Evolutionary conservation across 2,113 vertebrate genomes (phyloP), one percentile per base, ranked within the genome.

Genomic region (Sakesphorus luctuosus): DNA sequence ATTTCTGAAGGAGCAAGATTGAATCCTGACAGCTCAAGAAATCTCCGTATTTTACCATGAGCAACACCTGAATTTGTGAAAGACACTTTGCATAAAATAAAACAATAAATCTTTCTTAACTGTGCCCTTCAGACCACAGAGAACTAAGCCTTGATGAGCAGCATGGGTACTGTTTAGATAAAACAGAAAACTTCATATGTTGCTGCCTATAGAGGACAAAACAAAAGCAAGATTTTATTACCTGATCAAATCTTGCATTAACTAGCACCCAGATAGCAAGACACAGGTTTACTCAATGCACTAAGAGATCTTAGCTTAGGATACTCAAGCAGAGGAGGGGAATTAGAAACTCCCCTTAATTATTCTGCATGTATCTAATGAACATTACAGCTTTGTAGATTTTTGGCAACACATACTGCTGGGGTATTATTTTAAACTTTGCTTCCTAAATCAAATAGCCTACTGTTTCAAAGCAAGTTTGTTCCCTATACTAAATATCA

Each of bases 401-500:
- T 93, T 96, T 93, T 96, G 90, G 80, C 89, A 78, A 78, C 44
- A 44, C 3, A 29, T 74, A 21, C 75, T 63, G 7, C n/a, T 89
- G 43, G 17, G 78, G 36, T 91, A 87, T 71, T 87, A 89, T 89
- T 96, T 93, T 94, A 94, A 96, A 95, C 62, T 89, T 85, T 84
- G 84, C 87, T 95, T 95, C 91, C 91, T 92, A 90, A 94, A 93
- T 91, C 91, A 89, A 93, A 92, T 18, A 93, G 73, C 88, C 66
- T 87, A 86, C 91, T 69, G 66, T 96, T 84, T 91, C 90, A 96
- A 91, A 93, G 95, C n/a, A 90, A 68, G 90, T 95, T 90, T 84
- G 50, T 49, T 79, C 76, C 14, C 29, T 78, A 16, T 66, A 16
- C 59, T 65, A 83, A 63, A 82, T 71, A 87, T 58, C 50, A 94